Evolutionary conservation across 2,888 invertebrate species (phyloP).

Genomic region (Cerastoderma edule): DNA sequence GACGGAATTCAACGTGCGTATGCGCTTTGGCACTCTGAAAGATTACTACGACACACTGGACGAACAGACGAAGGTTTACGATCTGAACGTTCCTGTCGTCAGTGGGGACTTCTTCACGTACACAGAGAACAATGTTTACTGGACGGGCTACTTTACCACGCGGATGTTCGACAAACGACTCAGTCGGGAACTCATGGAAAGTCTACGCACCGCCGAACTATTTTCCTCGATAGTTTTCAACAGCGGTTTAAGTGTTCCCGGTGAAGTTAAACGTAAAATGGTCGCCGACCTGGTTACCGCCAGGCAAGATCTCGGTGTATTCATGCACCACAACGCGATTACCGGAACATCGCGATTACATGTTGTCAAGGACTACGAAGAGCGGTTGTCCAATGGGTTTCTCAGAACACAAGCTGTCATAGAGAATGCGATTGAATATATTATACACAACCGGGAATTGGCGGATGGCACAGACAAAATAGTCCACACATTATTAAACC

Average conservation of each 20-base stretch:
- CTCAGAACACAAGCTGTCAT: constrained; percentile 40
- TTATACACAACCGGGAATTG: constrained; percentile 12
- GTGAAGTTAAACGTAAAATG: constrained; percentile 21
- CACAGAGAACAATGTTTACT: constrained; percentile 93
- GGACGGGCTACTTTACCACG: constrained; percentile 98
- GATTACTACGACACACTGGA: constrained; percentile 89
- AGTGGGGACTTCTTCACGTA: constrained; percentile 98
- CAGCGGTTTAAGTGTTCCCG: neutral
- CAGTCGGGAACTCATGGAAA: constrained; percentile 85
- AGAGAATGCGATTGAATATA: constrained; percentile 29
- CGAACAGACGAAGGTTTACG: constrained; percentile 41
- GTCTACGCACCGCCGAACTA: constrained; percentile 76
- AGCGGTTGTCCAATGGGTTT: constrained; percentile 61
- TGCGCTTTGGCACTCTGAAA: constrained; percentile 91
- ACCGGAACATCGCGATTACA: constrained; percentile 96
- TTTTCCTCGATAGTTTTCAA: constrained; percentile 62
- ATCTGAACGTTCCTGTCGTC: constrained; percentile 87
- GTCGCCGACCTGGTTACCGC: constrained; percentile 80
- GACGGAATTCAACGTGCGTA: constrained; percentile 85
- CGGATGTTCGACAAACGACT: constrained; percentile 87
- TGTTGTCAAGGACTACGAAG: constrained; percentile 94
- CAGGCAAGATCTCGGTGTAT: constrained; percentile 93
- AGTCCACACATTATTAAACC: constrained; percentile 11
- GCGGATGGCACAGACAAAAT: neutral
- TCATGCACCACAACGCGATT: constrained; percentile 98